Evolutionary conservation across 2,888 invertebrate species (phyloP).

Genomic region (Microchrysa polita): DNA sequence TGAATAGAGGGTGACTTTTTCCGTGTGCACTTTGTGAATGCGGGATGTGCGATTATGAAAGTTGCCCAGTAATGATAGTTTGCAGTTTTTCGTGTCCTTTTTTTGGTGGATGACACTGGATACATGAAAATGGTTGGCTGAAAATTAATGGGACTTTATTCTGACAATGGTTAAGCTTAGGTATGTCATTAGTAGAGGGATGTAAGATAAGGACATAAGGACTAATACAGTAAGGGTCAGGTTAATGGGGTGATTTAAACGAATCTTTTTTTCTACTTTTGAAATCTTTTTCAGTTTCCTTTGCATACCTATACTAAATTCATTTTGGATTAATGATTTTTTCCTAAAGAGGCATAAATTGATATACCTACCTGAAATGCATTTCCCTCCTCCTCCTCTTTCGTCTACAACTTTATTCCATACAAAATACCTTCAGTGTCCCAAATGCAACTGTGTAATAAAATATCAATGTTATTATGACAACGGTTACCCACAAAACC

Average conservation of each 20-base stretch:
- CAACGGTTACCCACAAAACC: constrained; percentile 15
- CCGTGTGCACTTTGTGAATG: not conserved
- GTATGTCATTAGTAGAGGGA: too few species aligned
- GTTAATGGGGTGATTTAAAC: too few species aligned
- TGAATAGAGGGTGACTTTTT: constrained; percentile 18
- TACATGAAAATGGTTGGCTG: constrained; percentile 30
- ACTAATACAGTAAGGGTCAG: too few species aligned
- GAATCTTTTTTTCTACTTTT: too few species aligned
- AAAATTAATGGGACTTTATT: not conserved
- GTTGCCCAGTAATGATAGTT: constrained; percentile 22
- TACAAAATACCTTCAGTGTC: not conserved
- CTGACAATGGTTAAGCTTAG: not conserved
- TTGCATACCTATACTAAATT: too few species aligned
- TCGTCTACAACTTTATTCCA: not conserved
- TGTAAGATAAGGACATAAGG: too few species aligned
- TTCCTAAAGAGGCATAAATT: not conserved
- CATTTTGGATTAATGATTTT: too few species aligned
- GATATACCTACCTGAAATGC: too few species aligned
- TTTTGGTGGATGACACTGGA: constrained; percentile 5
- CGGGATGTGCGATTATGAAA: constrained; percentile 9
- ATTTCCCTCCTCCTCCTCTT: not conserved
- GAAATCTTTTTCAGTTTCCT: too few species aligned
- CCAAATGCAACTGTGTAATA: constrained; percentile 12
- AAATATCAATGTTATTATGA: constrained; percentile 18
- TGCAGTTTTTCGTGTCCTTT: constrained; percentile 15